Percentiles rank a stretch among this genome's conserved stretches.
These are phyloP conservation scores for Orthonyx spaldingii DNA, from an alignment of 2,113 vertebrate species.

Conservation along the genomic window DNA sequence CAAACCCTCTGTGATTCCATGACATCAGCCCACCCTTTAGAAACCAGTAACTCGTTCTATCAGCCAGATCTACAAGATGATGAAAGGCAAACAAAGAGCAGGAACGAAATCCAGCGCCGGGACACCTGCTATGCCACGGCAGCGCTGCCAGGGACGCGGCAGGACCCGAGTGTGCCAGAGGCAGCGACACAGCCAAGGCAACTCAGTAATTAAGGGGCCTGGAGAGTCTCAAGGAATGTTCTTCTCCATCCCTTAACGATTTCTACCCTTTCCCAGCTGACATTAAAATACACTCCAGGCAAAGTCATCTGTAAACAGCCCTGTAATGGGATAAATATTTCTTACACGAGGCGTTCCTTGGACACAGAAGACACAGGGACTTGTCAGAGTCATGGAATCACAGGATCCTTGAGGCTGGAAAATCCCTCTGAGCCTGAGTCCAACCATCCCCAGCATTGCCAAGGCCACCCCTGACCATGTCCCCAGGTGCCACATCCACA, in stretches of 20 bases:
- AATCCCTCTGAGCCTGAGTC: neutral
- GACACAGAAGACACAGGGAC: neutral
- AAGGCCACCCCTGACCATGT: neutral
- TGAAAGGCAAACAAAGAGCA: neutral
- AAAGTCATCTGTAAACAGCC: neutral
- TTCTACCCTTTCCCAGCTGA: neutral
- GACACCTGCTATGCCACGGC: accelerated
- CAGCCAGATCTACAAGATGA: neutral
- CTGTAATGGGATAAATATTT: neutral
- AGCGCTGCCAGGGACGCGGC: neutral
- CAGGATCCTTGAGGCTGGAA: neutral
- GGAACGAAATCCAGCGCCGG: accelerated
- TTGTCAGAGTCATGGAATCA: neutral
- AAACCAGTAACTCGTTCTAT: accelerated
- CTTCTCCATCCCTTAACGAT: neutral
- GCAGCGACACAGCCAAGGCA: neutral
- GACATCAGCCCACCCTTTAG: neutral
- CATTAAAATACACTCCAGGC: neutral
- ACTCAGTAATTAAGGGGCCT: neutral
- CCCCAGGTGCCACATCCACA: neutral
- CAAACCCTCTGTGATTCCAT: neutral
- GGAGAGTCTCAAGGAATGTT: neutral
- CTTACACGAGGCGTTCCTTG: neutral
- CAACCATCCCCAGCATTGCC: neutral
- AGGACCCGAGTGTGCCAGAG: accelerated